These are phyloP conservation scores for Apamea sordens DNA, from an alignment of 2,888 invertebrate genomes.

Conservation along the genomic window DNA sequence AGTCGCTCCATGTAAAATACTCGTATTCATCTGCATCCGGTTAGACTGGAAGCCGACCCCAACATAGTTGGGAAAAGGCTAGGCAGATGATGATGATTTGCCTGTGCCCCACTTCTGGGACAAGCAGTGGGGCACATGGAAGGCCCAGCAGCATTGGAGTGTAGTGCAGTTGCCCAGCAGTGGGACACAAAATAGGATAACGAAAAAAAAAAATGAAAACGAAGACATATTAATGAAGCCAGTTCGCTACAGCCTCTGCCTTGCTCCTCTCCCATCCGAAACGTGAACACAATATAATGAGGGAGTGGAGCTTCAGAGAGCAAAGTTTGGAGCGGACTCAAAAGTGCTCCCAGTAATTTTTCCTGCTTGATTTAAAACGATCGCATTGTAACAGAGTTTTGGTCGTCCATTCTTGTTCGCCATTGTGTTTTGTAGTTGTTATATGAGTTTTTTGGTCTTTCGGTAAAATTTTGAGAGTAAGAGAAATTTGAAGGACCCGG, in stretches of 20 bases:
- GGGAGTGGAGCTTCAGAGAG: conserved; percentile 80
- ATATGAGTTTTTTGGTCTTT: conserved; percentile 29
- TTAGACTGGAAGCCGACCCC: too few species aligned
- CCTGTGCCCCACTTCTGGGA: too few species aligned
- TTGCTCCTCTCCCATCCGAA: conserved; percentile 67
- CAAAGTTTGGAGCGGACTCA: conserved; percentile 84
- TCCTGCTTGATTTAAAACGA: conserved; percentile 87
- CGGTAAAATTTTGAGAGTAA: not conserved
- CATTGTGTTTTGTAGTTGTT: conserved; percentile 56
- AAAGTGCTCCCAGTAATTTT: conserved; percentile 87
- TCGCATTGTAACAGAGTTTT: conserved; percentile 80
- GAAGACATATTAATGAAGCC: not conserved
- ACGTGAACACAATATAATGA: conserved; percentile 89
- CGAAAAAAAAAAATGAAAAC: not conserved
- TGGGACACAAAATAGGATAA: too few species aligned
- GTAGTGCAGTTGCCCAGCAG: too few species aligned
- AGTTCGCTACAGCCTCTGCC: conserved; percentile 2
- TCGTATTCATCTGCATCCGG: too few species aligned
- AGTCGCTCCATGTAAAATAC: too few species aligned
- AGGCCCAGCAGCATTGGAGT: too few species aligned
- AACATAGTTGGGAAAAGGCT: too few species aligned
- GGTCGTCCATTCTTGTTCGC: conserved; percentile 70
- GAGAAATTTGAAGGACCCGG: not conserved
- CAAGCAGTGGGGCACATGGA: too few species aligned
- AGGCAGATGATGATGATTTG: too few species aligned